Base-by-base conservation (phyloP, 2,797 vertebrate species). In the Acanthiza pusilla region DNA sequence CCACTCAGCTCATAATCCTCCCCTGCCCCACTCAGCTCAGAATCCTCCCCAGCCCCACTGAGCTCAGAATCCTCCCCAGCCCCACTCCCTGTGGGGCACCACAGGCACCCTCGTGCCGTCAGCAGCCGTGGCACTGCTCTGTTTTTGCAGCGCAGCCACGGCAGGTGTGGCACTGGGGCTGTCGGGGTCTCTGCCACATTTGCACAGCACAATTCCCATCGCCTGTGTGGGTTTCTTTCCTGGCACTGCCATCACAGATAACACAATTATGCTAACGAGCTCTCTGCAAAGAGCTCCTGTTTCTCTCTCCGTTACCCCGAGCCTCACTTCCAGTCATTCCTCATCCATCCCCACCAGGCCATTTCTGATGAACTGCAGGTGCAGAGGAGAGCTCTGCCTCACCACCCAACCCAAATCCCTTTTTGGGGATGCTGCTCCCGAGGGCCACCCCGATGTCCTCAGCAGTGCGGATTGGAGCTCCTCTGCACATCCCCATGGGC, bases 81-180 rank as follows among this genome's bases (percentile, higher is more conserved):
- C 36, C 36, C 36, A 36, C 36, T 36, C 36, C 36, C 36, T 36
- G 36, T 36, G 36, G 36, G 36, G 36, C 36, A 36, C 36, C 36
- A 36, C 36, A 36, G 36, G 36, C 36, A 36, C 36, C 36, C 51
- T 19, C 2, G 7, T 7, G n/a, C 30, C 68, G 58, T 50, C 36
- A 20, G 36, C 10, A 58, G 34, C 22, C 1, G 0, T 2, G 23
- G 19, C 4, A 25, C 11, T 70, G 26, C 61, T 12, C 27, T 21
- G 2, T 19, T 18, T 30, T 1, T 47, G 51, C 54, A 53, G 47
- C 3, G 4, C 22, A 50, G 30, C 6, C 10, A 1, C 6, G 30
- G 26, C 66, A 38, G 60, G 3, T 14, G 36, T 34, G 68, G 25
- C 18, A 16, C 22, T 4, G 18, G 34, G 40, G 32, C 18, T 36